These are phyloP conservation scores for Therioaphis trifolii DNA, from an alignment of 2,888 invertebrate genomes.

Conservation along the genomic window DNA sequence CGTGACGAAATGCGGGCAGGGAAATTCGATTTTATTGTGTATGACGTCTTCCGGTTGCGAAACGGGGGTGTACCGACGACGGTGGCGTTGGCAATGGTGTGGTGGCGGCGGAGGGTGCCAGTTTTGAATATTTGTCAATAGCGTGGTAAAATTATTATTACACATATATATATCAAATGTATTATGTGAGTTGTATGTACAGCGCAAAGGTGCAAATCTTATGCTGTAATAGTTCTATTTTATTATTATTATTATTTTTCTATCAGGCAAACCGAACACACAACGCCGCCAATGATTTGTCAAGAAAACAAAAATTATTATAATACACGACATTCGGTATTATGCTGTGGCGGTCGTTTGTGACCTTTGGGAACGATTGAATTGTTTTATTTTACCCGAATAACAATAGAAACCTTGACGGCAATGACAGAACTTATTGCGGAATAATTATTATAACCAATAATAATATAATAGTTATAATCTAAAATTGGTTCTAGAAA, in stretches of 20 bases:
- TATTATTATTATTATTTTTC: background rate
- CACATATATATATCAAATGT: background rate
- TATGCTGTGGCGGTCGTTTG: background rate
- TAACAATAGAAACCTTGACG: slow-evolving; percentile 35
- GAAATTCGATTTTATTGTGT: slow-evolving; percentile 62
- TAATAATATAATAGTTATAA: slow-evolving; percentile 29
- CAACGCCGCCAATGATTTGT: background rate
- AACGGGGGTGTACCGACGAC: slow-evolving; percentile 13
- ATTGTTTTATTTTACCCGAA: slow-evolving; percentile 48
- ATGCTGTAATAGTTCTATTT: background rate
- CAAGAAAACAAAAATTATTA: slow-evolving; percentile 32
- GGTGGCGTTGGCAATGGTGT: too few relatives aligned
- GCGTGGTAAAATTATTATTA: slow-evolving; percentile 38
- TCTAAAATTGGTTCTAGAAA: slow-evolving; percentile 20
- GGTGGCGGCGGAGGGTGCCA: slow-evolving; percentile 5
- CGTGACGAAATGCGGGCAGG: slow-evolving; percentile 57
- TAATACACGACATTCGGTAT: slow-evolving; percentile 23
- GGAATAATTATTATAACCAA: slow-evolving; percentile 13
- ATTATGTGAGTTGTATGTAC: background rate
- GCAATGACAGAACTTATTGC: slow-evolving; percentile 38
- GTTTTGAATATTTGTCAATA: slow-evolving; percentile 62
- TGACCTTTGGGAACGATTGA: slow-evolving; percentile 37
- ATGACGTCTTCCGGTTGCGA: slow-evolving; percentile 60
- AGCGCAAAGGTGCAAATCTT: too few relatives aligned
- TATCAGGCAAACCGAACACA: background rate